A percentile compares a stretch with the other conserved stretches of the same genome.
Conservation (phyloP, 2,113 vertebrate genomes). For the Amia ocellicauda region DNA sequence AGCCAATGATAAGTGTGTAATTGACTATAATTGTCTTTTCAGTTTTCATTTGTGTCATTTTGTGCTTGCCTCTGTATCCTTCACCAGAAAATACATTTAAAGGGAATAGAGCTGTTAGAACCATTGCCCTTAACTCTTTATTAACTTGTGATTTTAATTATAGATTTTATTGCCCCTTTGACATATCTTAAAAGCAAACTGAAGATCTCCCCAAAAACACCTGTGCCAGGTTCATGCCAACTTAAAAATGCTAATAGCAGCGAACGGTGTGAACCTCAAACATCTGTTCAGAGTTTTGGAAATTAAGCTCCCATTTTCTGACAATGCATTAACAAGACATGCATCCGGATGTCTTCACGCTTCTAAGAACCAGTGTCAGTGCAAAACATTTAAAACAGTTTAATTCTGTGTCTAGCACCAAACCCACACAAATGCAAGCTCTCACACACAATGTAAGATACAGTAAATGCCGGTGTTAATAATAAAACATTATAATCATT, state of each 20-base stretch:
- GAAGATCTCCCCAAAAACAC: slow-evolving; percentile 57
- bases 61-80: slow-evolving; percentile 77
- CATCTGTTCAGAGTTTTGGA: slow-evolving; percentile 56
- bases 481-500: too few relatives aligned
- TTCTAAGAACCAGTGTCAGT: too few relatives aligned
- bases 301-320: slow-evolving; percentile 35
- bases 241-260: slow-evolving; percentile 20
- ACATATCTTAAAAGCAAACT: slow-evolving; percentile 61
- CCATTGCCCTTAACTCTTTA: slow-evolving; percentile 68
- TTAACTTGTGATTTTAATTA: slow-evolving; percentile 76
- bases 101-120: slow-evolving; percentile 74
- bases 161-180: slow-evolving; percentile 68
- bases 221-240: slow-evolving; percentile 62
- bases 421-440: too few relatives aligned
- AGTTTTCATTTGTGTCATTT: slow-evolving; percentile 99
- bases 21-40: slow-evolving; percentile 99
- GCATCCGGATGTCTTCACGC: too few relatives aligned
- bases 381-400: too few relatives aligned
- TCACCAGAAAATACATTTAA: slow-evolving; percentile 59
- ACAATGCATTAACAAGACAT: too few relatives aligned
- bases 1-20: slow-evolving; percentile 99
- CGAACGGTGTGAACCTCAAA: slow-evolving; percentile 68
- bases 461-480: too few relatives aligned
- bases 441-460: too few relatives aligned
- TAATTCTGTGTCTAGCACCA: too few relatives aligned